Evolutionary conservation across 2,797 vertebrate species (phyloP).

Genomic region (Rhinogobio ventralis): DNA sequence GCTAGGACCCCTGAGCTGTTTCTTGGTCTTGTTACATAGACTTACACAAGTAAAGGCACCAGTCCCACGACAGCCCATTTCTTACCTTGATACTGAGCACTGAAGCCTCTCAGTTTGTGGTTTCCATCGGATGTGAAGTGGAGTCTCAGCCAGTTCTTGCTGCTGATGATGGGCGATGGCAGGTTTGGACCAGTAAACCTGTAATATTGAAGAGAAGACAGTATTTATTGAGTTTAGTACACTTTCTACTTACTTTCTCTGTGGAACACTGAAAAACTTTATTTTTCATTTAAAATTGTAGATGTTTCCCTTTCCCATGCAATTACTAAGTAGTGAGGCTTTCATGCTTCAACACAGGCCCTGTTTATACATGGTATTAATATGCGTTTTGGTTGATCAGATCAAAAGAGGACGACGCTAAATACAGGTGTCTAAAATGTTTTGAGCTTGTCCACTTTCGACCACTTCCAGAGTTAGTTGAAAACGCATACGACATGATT

Average conservation of each 20-base stretch:
- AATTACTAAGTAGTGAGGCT: not conserved
- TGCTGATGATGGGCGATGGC: constrained; percentile 97
- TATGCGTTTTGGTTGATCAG: too few species aligned
- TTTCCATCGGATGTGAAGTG: constrained; percentile 97
- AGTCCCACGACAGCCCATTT: not conserved
- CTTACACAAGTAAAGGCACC: constrained; percentile 5
- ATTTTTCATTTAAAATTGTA: not conserved
- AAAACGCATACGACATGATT: too few species aligned
- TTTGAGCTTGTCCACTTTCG: too few species aligned
- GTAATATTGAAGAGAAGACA: constrained; percentile 53
- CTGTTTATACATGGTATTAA: too few species aligned
- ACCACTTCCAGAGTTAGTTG: too few species aligned
- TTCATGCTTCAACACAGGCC: not conserved
- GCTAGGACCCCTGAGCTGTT: constrained; percentile 3
- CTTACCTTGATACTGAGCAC: constrained; percentile 96
- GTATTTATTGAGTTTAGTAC: not conserved
- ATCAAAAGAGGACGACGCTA: too few species aligned
- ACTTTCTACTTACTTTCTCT: not conserved
- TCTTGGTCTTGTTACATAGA: constrained; percentile 38
- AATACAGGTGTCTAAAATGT: too few species aligned
- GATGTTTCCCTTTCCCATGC: not conserved
- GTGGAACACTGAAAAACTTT: not conserved
- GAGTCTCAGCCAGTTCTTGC: constrained; percentile 97
- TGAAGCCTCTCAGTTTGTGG: constrained; percentile 95
- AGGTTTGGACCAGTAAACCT: constrained; percentile 97